Evolutionary conservation across 2,888 invertebrate genomes (phyloP).

Genomic region (Sinotaia quadrata): DNA sequence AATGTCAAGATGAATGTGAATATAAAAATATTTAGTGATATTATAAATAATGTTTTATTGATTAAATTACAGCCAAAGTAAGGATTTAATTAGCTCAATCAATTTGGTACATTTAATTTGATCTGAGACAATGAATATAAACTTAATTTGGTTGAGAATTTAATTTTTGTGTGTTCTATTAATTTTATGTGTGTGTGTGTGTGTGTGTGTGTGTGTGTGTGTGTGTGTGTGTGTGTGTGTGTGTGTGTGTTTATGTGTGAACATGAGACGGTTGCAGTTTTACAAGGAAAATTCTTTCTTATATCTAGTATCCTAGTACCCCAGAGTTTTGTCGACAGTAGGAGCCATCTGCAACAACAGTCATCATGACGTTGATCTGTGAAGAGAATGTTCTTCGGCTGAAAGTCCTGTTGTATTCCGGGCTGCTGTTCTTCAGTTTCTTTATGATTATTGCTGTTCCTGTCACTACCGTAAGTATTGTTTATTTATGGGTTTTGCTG

Average conservation of each 20-base stretch:
- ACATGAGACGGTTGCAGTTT: not conserved
- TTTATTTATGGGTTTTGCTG: not conserved
- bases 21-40: no score
- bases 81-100: no score
- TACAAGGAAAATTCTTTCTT: not conserved
- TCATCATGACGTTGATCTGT: conserved; percentile 24
- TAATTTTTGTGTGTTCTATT: not conserved
- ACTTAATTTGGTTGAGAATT: not conserved
- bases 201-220: conserved; percentile 9
- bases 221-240: not conserved
- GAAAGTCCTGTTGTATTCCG: conserved; percentile 22
- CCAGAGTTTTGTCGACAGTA: no score
- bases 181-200: not conserved
- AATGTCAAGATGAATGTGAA: no score
- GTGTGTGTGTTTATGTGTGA: not conserved
- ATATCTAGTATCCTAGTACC: not conserved
- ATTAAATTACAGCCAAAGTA: no score
- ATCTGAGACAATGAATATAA: no score
- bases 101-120: no score
- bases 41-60: no score
- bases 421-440: conserved; percentile 35
- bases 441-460: conserved; percentile 36
- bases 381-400: conserved; percentile 19
- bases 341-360: not conserved
- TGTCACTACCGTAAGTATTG: conserved; percentile 28